Conservation (phyloP, 1,140 invertebrate genomes). For the Telenomus remus region DNA sequence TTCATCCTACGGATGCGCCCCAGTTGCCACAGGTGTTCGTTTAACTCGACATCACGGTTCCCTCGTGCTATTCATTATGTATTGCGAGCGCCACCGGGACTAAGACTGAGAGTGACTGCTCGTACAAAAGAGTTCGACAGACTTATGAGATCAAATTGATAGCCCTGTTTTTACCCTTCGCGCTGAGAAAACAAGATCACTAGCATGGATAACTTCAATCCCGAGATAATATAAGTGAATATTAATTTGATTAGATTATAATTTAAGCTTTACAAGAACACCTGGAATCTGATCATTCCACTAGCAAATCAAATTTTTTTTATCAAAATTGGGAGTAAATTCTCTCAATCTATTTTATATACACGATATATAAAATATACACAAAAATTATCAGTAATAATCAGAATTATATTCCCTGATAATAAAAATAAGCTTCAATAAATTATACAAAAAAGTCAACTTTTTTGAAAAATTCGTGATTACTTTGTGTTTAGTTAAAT, state of each 20-base stretch:
- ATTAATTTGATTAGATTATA: slow-evolving; percentile 54
- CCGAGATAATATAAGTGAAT: slow-evolving; percentile 53
- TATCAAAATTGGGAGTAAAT: no score
- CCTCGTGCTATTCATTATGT: slow-evolving; percentile 58
- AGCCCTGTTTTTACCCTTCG: slow-evolving; percentile 31
- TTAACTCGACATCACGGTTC: slow-evolving; percentile 54
- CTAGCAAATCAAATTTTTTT: slow-evolving; percentile 15
- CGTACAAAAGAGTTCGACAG: slow-evolving; percentile 52
- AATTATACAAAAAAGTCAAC: no score
- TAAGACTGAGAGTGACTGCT: slow-evolving; percentile 55
- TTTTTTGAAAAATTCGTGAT: no score
- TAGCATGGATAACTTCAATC: slow-evolving; percentile 35
- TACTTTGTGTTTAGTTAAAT: no score
- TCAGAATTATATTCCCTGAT: no score
- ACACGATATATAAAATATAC: no score
- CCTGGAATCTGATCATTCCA: slow-evolving; percentile 15
- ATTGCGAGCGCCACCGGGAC: slow-evolving; percentile 58
- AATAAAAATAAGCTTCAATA: no score
- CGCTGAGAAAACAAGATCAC: slow-evolving; percentile 27
- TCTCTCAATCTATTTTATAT: no score
- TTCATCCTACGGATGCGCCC: slow-evolving; percentile 51
- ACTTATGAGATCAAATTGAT: slow-evolving; percentile 49
- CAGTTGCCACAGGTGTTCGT: slow-evolving; percentile 60
- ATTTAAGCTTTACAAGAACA: slow-evolving; percentile 30
- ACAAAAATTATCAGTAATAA: no score